Evolutionary conservation across 2,888 invertebrate species (phyloP), one percentile per base, ranked within the genome.

Genomic region (Micropterix aruncella): DNA sequence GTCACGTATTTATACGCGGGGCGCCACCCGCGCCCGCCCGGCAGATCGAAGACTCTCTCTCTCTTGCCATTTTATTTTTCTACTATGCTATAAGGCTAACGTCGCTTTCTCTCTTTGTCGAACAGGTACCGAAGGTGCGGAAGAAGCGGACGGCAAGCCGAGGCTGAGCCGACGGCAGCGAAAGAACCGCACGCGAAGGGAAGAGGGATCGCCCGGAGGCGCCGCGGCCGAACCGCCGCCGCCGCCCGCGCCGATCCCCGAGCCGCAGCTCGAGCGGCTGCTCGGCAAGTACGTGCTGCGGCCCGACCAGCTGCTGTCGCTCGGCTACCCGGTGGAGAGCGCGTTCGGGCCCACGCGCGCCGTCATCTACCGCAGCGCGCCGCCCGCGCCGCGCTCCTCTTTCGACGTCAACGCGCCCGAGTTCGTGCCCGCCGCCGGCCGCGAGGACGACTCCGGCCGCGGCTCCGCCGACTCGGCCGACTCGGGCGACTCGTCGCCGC

Each of bases 291-390:
- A 83, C 60, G 57, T 79, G 16, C 66, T 87, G 41, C 72, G 73
- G 17, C 67, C 69, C 4, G 73, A 77, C 51, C 71, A 79, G 47
- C 66, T 85, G 61, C 67, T 77, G 52, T 70, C 73, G 9, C 69
- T 80, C 50, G 87, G 88, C 1, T 88, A 80, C 56, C 88, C 89
- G 0, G 65, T 83, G 4, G 79, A 80, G 53, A 74, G 77, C 49
- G 70, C 70, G 41, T 60, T 70, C 7, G 69, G 73, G 50, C 77
- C 77, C 2, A 76, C 74, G 37, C 70, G 73, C 53, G 80, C 78
- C 3, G 72, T 80, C 52, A 74, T 83, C 44, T 77, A 76, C 56
- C 77, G 79, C 45, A 66, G 66, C 54, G 70, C 71, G 44, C 63
- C 71, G 54, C 71, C 71, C 46, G 66, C 70, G 51, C 63, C 67